phyloP scores from a whole-genome alignment of 1,140 invertebrate species.

The Lordiphosa clarofinis region DNA sequence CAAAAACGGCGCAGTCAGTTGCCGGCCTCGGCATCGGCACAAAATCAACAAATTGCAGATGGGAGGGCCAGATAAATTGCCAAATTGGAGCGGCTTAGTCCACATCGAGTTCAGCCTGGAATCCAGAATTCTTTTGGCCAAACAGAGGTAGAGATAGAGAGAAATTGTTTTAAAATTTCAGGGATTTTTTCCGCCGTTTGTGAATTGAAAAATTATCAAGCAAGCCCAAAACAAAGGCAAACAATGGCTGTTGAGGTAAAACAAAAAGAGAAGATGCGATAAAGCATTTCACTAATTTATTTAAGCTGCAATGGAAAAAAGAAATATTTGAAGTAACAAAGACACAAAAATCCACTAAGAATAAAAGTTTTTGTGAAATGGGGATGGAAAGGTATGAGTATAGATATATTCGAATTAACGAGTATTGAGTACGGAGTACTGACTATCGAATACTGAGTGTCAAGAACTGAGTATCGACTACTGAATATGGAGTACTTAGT shows the following conservation, averaged over 20 bases:
- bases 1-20: conserved; percentile 42
- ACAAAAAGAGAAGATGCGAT: not conserved
- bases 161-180: conserved; percentile 26
- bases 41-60: conserved; percentile 75
- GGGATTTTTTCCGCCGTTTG: conserved; percentile 5
- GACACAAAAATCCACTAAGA: too few relatives aligned
- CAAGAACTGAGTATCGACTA: too few relatives aligned
- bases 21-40: conserved; percentile 22
- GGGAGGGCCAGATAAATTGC: conserved; percentile 64
- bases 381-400: too few relatives aligned
- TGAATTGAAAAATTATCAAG: conserved; percentile 16
- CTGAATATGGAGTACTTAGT: too few relatives aligned
- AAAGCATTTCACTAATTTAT: too few relatives aligned
- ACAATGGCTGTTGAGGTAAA: conserved; percentile 1
- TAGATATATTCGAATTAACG: too few relatives aligned
- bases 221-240: conserved; percentile 10
- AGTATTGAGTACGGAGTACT: too few relatives aligned
- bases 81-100: conserved; percentile 48
- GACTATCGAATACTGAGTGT: too few relatives aligned
- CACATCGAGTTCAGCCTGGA: conserved; percentile 26
- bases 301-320: too few relatives aligned
- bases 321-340: too few relatives aligned
- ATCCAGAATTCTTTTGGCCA: conserved; percentile 6
- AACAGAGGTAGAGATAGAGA: conserved; percentile 5
- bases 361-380: too few relatives aligned